These are phyloP conservation scores for Drosophila aff. DNA, from an alignment of 1,140 invertebrate species.

Conservation along the genomic window DNA sequence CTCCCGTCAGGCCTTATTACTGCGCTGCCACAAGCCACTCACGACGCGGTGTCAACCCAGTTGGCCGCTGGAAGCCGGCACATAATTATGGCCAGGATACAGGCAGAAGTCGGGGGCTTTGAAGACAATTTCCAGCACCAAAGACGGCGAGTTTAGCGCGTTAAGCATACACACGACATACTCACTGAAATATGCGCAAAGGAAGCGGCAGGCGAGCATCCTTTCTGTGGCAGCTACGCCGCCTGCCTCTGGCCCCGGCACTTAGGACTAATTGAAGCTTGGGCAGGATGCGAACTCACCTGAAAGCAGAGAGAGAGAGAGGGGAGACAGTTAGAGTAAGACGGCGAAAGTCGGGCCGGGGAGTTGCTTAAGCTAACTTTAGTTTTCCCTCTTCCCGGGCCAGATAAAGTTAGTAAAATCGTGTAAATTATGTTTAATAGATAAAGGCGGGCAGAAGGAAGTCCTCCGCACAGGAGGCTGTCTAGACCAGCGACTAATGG, in stretches of 20 bases:
- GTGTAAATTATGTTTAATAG: slow-evolving; percentile 83
- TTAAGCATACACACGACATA: slow-evolving; percentile 15
- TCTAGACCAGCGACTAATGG: slow-evolving; percentile 60
- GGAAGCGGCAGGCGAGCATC: background rate
- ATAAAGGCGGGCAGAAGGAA: slow-evolving; percentile 51
- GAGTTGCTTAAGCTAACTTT: slow-evolving; percentile 45
- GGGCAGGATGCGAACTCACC: slow-evolving; percentile 58
- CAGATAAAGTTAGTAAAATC: slow-evolving; percentile 74
- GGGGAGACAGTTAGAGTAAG: slow-evolving; percentile 17
- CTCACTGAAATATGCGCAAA: slow-evolving; percentile 18
- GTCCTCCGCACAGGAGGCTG: slow-evolving; percentile 42
- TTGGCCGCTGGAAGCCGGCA: slow-evolving; percentile 35
- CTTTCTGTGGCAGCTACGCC: slow-evolving; percentile 19
- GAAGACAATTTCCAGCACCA: slow-evolving; percentile 27
- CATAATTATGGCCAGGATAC: slow-evolving; percentile 70
- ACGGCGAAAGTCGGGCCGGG: slow-evolving; percentile 1
- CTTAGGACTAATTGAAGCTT: slow-evolving; percentile 81
- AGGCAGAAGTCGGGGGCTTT: slow-evolving; percentile 25
- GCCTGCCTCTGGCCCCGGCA: slow-evolving; percentile 49
- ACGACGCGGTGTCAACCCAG: slow-evolving; percentile 38
- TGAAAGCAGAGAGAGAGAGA: slow-evolving; percentile 48
- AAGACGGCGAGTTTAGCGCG: slow-evolving; percentile 16
- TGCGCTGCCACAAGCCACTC: slow-evolving; percentile 17
- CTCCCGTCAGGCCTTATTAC: slow-evolving; percentile 2
- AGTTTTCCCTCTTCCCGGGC: slow-evolving; percentile 16